Base-by-base conservation (phyloP, 1,140 invertebrate species). In the Caenorhabditis tropicalis region DNA sequence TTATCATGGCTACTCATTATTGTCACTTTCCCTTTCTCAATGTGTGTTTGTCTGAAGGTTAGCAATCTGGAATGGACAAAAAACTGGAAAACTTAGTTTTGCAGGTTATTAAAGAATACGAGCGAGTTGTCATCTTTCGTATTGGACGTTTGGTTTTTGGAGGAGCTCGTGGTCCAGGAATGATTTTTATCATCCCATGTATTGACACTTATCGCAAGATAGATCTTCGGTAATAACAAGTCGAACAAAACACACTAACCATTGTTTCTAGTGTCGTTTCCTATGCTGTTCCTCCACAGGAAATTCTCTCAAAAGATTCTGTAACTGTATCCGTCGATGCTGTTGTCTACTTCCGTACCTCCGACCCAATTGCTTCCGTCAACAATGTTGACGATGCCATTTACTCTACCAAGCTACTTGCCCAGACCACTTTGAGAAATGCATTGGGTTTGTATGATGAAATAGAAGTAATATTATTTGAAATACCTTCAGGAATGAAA, bases 201-300 rank as follows among this genome's bases (percentile, higher is more conserved):
- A 94, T 97, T 83, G 96, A 98, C 90, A 95, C 94, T 36, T 96
- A 96, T 89, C 94, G 94, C 53, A 95, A 95, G 91, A 95, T 96
- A 49, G 90, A 91, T 85, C 88, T 91, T 87, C 58, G 89, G 88
- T 87, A 51, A n/a, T n/a, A n/a, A n/a, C n/a, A n/a, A n/a, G n/a
- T n/a, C n/a, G n/a, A n/a, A n/a, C n/a, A n/a, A n/a, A 33, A 48
- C 6, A 24, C 24, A 24, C 10, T 24, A 5, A 27, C 39, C 36
- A 51, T n/a, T 79, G 15, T 81, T 79, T 89, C 86, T 51, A 91
- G 90, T 79, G 91, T 91, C 16, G 90, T 91, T n/a, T 91, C 90
- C 1, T 91, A 91, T 79, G 90, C 90, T 10, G 90, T 91, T 19
- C 90, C 90, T 3, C 90, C 90, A 21, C 90, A 91, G 82, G 90